Conservation (phyloP, 2,888 invertebrate species). For the Aspidapion aeneum region DNA sequence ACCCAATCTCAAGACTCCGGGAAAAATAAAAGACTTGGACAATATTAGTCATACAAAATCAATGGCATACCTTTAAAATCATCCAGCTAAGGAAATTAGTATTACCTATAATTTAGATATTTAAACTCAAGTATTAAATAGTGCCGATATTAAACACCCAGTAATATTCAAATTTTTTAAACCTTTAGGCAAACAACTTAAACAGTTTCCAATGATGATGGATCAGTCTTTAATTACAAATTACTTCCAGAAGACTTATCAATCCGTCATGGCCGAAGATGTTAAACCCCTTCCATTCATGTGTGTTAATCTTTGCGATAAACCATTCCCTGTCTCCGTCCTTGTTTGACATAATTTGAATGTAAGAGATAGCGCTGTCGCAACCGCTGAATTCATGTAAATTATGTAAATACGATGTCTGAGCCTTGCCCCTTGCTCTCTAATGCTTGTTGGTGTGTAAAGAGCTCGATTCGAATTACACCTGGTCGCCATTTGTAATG, state of each 20-base stretch:
- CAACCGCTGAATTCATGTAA: background rate
- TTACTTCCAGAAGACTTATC: background rate
- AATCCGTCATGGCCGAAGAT: background rate
- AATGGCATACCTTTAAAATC: too few relatives aligned
- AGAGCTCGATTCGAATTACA: constrained; percentile 38
- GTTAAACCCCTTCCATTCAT: background rate
- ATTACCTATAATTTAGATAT: too few relatives aligned
- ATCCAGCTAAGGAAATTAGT: too few relatives aligned
- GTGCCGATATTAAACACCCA: too few relatives aligned
- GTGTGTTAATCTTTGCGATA: background rate
- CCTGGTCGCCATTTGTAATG: constrained; percentile 41
- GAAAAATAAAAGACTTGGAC: too few relatives aligned
- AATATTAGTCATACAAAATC: too few relatives aligned
- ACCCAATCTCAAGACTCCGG: too few relatives aligned
- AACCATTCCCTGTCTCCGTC: background rate
- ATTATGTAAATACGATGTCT: background rate
- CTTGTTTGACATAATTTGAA: background rate
- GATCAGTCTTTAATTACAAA: background rate
- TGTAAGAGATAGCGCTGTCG: background rate
- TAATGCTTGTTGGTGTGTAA: constrained; percentile 38
- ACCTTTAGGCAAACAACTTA: background rate
- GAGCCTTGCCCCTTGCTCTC: background rate
- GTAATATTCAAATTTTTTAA: too few relatives aligned
- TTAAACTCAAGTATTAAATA: too few relatives aligned
- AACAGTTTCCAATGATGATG: background rate